These are phyloP conservation scores for Macrostomum lignano DNA, from an alignment of 1,140 invertebrate genomes.

Conservation along the genomic window DNA sequence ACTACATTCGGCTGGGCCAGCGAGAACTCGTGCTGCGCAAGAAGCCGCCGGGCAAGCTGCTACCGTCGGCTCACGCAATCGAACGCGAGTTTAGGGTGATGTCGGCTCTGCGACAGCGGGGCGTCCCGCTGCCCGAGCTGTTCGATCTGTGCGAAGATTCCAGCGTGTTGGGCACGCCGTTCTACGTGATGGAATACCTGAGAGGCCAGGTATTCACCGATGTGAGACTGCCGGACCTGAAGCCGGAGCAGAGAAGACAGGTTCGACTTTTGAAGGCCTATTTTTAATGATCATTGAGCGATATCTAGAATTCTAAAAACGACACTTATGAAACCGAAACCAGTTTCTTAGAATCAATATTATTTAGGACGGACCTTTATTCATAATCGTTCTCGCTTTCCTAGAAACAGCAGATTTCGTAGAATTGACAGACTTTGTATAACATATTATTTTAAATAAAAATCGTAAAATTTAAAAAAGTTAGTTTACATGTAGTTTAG, in stretches of 20 bases:
- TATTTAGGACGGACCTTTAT: no score
- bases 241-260: conserved; percentile 10
- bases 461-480: no score
- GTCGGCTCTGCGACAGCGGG: conserved; percentile 16
- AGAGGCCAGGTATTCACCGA: conserved; percentile 21
- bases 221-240: conserved; percentile 12
- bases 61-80: conserved; percentile 30
- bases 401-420: no score
- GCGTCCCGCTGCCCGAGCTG: conserved; percentile 23
- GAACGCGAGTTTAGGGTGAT: conserved; percentile 29
- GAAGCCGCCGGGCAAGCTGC: conserved; percentile 29
- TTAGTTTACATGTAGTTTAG: no score
- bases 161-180: conserved; percentile 27
- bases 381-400: no score
- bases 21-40: conserved; percentile 26
- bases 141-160: conserved; percentile 16
- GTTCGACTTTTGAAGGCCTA: conserved; percentile 14
- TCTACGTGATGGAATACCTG: conserved; percentile 28
- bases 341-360: no score
- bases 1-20: conserved; percentile 20
- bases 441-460: no score
- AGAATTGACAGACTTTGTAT: no score
- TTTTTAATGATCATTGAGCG: no score
- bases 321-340: no score
- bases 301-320: no score